Evolutionary conservation across 2,797 vertebrate species (phyloP), one percentile per base, ranked within the genome.

Genomic region (Morus bassanus): DNA sequence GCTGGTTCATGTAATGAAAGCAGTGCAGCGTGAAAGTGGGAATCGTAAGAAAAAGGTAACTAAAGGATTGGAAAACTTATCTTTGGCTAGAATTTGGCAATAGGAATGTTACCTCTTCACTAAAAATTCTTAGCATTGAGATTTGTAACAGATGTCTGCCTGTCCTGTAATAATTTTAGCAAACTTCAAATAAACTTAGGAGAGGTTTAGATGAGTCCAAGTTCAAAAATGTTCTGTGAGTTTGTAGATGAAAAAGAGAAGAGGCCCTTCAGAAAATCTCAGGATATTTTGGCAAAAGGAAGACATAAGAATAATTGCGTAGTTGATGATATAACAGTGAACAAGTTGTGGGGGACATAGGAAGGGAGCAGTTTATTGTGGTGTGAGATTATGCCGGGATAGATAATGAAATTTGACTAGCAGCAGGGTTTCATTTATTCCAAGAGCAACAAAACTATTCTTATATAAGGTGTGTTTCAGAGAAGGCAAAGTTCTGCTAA

Each of bases 41-140:
- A 99, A 99, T 94, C 99, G 99, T 75, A 99, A 99, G 96, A 99
- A 99, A 96, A 99, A 99, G 99, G 99, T 99, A 94, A 92, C 54
- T 60, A 19, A 17, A 9, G 9, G 28, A 24, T 27, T 81, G 22
- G 10, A 83, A 87, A 51, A 60, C 41, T 72, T 74, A 22, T 88
- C 46, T 82, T 11, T 88, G 22, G 8, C 28, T 59, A 50, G 41
- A 83, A 59, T 69, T 79, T 81, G 18, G 46, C 10, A 67, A 18
- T 41, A 16, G 39, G 37, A 80, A 41, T 68, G 15, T 56, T 60
- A 54, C 30, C 15, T 56, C 74, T 91, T 76, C 21, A 30, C 16
- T 59, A 7, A 54, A 65, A 41, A 35, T 31, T 74, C 13, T 25
- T 87, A 37, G 7, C 9, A 22, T 22, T 91, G 48, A 60, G 50